phyloP scores from a whole-genome alignment of 2,888 invertebrate species.

The Pammene fasciana region DNA sequence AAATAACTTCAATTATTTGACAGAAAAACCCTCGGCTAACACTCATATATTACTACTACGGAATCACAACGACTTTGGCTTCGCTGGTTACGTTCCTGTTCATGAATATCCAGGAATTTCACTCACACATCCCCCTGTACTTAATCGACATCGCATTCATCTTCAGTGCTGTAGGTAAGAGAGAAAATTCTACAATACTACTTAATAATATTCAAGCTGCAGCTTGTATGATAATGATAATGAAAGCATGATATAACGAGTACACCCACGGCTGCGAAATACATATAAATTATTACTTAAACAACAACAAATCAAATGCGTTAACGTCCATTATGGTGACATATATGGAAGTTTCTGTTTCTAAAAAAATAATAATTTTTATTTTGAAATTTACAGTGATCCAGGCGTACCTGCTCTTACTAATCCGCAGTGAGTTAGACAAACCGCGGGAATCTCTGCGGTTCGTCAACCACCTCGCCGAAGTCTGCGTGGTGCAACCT shows the following conservation, averaged over 20 bases:
- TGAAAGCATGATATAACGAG: no score
- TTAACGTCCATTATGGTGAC: no score
- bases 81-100: conserved; percentile 15
- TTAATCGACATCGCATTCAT: conserved; percentile 13
- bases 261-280: no score
- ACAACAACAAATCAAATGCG: no score
- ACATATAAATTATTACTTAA: no score
- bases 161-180: conserved; percentile 24
- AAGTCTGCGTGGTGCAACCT: conserved; percentile 15
- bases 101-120: background rate
- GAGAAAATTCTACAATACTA: no score
- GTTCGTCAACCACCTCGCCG: conserved; percentile 21
- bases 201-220: no score
- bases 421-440: conserved; percentile 13
- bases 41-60: conserved; percentile 27
- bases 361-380: no score
- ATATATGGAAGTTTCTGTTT: no score
- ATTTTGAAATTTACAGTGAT: conserved; percentile 11
- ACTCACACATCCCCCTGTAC: background rate
- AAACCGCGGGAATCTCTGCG: conserved; percentile 13
- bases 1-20: background rate
- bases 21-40: conserved; percentile 16
- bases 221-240: no score
- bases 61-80: conserved; percentile 22
- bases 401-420: conserved; percentile 13